These are phyloP conservation scores for Rhodinocichla rosea DNA, from an alignment of 2,113 vertebrate genomes.

Conservation along the genomic window DNA sequence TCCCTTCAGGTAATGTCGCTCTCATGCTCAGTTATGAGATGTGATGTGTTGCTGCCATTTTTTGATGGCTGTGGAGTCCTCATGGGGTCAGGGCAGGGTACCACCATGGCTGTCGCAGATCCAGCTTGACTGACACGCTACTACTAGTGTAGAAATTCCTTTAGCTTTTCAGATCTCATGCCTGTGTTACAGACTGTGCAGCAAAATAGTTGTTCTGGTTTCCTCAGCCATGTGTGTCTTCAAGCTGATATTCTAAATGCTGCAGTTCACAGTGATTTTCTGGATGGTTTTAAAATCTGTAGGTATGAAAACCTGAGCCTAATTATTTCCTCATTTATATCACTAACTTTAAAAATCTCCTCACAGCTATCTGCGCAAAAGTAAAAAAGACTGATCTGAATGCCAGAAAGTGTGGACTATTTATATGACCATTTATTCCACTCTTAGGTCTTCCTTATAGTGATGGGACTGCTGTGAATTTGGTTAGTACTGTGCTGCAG, in stretches of 20 bases:
- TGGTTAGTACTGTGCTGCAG: neutral
- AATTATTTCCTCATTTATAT: neutral
- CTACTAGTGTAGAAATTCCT: fast-evolving
- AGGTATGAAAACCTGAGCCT: neutral
- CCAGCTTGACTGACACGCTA: neutral
- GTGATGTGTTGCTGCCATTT: neutral
- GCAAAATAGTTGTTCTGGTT: neutral
- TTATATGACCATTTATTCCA: neutral
- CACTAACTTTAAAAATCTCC: neutral
- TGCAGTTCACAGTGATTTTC: neutral
- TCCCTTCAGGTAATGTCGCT: neutral
- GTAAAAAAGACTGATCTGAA: neutral
- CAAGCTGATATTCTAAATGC: neutral
- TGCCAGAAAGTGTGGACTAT: neutral
- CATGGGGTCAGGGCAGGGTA: neutral
- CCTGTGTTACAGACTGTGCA: neutral
- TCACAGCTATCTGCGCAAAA: neutral
- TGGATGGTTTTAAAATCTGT: neutral
- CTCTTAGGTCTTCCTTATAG: neutral
- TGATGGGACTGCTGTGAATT: neutral
- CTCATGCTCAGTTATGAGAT: neutral
- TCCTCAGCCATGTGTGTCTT: neutral
- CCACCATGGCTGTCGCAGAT: neutral
- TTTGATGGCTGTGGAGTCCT: neutral
- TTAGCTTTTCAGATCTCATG: neutral